These are phyloP conservation scores for Daptonema setosum DNA, from an alignment of 2,888 invertebrate genomes.

Conservation along the genomic window DNA sequence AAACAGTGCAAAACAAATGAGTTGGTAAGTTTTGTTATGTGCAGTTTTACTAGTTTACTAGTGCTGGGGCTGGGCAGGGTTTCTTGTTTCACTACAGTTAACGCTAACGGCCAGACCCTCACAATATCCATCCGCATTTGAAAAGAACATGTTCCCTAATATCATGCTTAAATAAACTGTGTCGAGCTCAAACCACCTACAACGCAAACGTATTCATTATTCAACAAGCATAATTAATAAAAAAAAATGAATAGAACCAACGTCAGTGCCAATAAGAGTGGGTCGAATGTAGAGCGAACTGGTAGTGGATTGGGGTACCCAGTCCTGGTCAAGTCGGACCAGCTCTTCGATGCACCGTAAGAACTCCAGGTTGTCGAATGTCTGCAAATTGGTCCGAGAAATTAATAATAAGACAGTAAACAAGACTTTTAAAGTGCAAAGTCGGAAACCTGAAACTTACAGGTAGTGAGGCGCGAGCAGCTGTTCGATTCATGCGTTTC, in stretches of 20 bases:
- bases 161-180: too few species aligned
- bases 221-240: background rate
- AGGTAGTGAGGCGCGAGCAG: constrained; percentile 61
- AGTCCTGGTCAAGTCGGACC: constrained; percentile 75
- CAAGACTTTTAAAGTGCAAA: background rate
- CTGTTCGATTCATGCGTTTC: constrained; percentile 68
- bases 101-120: too few species aligned
- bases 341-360: constrained; percentile 60
- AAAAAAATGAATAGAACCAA: constrained; percentile 30
- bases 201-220: too few species aligned
- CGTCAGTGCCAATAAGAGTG: constrained; percentile 85
- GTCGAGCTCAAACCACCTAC: too few species aligned
- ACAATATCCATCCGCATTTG: too few species aligned
- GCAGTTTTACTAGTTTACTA: too few species aligned
- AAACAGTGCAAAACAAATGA: too few species aligned
- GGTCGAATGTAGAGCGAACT: constrained; percentile 86
- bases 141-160: too few species aligned
- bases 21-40: too few species aligned
- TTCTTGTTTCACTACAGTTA: too few species aligned
- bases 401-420: background rate
- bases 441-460: constrained; percentile 21
- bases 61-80: too few species aligned
- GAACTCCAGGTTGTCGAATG: constrained; percentile 64
- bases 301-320: constrained; percentile 69
- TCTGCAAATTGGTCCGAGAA: constrained; percentile 26